Evolutionary conservation across 2,797 vertebrate genomes (phyloP).

Genomic region (Ctenopoma multispine): DNA sequence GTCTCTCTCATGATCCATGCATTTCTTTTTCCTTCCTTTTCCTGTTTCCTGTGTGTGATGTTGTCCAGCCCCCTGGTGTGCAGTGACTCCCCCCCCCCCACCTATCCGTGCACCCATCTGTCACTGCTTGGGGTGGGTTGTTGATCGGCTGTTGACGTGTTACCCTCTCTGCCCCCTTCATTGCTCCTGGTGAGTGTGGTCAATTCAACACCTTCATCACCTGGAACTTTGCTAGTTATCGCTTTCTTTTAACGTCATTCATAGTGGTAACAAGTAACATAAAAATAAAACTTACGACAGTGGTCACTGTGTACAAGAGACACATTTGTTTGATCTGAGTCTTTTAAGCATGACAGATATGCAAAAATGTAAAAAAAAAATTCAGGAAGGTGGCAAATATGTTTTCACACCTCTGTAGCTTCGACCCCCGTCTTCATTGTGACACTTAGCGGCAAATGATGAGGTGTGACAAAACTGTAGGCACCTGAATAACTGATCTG

Average conservation of each 20-base stretch:
- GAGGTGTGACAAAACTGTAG: conserved; percentile 25
- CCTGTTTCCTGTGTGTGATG: conserved; percentile 51
- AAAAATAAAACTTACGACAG: not conserved
- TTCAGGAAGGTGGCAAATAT: no score
- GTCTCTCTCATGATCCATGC: conserved; percentile 58
- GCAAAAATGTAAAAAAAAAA: no score
- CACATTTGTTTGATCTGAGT: no score
- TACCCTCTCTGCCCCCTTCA: conserved; percentile 49
- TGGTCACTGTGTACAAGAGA: conserved; percentile 37
- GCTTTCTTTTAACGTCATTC: not conserved
- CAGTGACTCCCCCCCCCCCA: conserved; percentile 50
- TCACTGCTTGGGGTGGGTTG: conserved; percentile 46
- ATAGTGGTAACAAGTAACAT: not conserved
- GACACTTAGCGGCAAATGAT: not conserved
- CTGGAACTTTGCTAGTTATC: not conserved
- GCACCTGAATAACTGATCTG: conserved; percentile 29
- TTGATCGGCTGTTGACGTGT: conserved; percentile 65
- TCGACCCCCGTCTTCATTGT: not conserved
- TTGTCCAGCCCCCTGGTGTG: conserved; percentile 66
- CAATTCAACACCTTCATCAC: conserved; percentile 46
- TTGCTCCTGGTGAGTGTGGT: conserved; percentile 66
- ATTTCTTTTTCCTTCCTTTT: conserved; percentile 57
- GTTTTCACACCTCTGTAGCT: no score
- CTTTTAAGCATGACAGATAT: no score
- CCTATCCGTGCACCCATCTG: conserved; percentile 27